These are phyloP conservation scores for Charadrius vociferus DNA, from an alignment of 2,113 vertebrate species.

Conservation along the genomic window DNA sequence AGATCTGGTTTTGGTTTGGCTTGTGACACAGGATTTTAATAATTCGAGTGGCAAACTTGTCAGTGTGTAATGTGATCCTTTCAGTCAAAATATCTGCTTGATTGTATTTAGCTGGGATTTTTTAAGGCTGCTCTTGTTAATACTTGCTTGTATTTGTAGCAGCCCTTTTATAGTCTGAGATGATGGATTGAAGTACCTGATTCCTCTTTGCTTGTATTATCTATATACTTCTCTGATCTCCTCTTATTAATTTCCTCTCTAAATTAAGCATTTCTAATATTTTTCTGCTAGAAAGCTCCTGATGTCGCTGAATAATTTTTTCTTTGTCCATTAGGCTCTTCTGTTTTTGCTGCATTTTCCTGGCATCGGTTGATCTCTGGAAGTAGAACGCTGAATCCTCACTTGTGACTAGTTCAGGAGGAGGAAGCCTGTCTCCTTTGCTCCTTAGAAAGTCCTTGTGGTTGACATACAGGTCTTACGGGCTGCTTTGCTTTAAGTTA, in stretches of 20 bases:
- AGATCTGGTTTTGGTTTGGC: constrained; percentile 29
- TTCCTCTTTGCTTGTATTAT: neutral
- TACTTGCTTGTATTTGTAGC: neutral
- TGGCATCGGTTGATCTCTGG: neutral
- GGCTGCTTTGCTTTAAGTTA: neutral
- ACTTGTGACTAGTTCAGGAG: neutral
- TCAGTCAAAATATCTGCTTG: neutral
- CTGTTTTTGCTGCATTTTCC: neutral
- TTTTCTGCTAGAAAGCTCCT: neutral
- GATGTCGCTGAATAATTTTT: neutral
- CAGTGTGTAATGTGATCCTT: neutral
- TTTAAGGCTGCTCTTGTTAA: neutral
- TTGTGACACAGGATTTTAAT: neutral
- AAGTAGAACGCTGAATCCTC: neutral
- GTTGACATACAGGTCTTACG: neutral
- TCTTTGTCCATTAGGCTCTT: neutral
- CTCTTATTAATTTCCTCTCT: neutral
- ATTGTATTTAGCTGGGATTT: neutral
- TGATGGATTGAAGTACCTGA: neutral
- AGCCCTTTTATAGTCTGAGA: neutral
- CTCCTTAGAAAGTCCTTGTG: neutral
- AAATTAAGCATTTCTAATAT: neutral
- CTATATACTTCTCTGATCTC: neutral
- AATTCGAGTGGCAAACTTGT: neutral
- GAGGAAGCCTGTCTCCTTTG: neutral